Evolutionary conservation across 1,140 invertebrate species (phyloP), one percentile per base, ranked within the genome.

Genomic region (Zophobas morio): DNA sequence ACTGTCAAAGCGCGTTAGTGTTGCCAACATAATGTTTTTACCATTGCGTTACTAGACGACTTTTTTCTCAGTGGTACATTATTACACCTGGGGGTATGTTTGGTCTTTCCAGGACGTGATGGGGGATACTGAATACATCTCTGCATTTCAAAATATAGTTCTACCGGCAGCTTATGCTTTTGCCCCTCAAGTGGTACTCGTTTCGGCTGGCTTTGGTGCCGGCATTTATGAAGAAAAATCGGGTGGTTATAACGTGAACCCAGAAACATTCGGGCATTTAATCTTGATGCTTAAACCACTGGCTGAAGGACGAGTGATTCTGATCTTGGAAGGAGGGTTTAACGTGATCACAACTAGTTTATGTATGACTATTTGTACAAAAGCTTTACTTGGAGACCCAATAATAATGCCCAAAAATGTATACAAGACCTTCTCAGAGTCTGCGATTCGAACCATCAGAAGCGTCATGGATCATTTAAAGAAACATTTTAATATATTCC

Each of bases 131-230:
- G 97, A 99, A 81, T 99, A 99, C 82, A 87, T 97, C 5, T 88
- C 94, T 54, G 96, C 96, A 32, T 98, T 99, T 84, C 91, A 93
- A 56, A 93, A 96, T 83, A 88, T 99, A 6, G 89, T 99, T 36
- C 89, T 99, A 83, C 98, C 98, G 0, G 92, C 98, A 73, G 95
- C 95, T 0, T 97, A 97, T 86, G 92, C 96, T 86, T 99, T 92
- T 87, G 91, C 93, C 84, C 97, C 97, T 0, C 93, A 99, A 80
- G 87, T 99, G 70, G 93, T 99, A 6, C 85, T 99, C 1, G 91
- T 99, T 1, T 98, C 97, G 0, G 96, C 96, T 71, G 97, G 98
- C 0, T 99, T 98, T 86, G 97, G 99, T 90, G 96, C 97, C 33
- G 96, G 95, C 54, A 88, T 93, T 54, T 94, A 94, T 0, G 96